phyloP scores from a whole-genome alignment of 2,113 vertebrate genomes.

The Typhlomys cinereus region DNA sequence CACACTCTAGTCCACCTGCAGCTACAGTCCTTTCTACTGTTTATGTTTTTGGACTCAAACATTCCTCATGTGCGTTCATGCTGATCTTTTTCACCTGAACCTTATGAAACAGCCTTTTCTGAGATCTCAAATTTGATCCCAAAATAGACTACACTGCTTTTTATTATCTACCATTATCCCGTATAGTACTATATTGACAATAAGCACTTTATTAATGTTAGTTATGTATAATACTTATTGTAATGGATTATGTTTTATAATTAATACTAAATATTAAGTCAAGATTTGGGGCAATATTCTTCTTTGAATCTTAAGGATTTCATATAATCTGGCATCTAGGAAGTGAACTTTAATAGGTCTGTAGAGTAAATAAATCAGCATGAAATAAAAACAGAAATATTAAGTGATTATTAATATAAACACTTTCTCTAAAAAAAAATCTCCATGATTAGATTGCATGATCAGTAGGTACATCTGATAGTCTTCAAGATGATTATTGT shows the following conservation, averaged over 20 bases:
- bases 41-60: background rate
- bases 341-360: conserved; percentile 14
- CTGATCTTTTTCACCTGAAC: background rate
- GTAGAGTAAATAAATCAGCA: conserved; percentile 7
- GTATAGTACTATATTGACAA: background rate
- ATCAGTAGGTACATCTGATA: conserved; percentile 25
- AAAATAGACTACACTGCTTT: background rate
- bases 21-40: background rate
- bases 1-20: background rate
- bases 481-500: conserved; percentile 49
- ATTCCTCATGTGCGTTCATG: background rate
- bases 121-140: background rate
- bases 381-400: conserved; percentile 34
- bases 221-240: background rate
- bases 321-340: background rate
- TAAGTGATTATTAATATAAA: conserved; percentile 45
- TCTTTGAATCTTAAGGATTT: background rate
- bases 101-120: conserved; percentile 12
- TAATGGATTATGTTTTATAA: background rate
- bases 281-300: background rate
- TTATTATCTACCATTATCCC: background rate
- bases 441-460: background rate
- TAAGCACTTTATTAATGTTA: background rate
- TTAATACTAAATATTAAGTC: background rate
- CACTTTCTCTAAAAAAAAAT: background rate